Conservation (phyloP, 2,113 vertebrate species). For the Notothenia rossii region DNA sequence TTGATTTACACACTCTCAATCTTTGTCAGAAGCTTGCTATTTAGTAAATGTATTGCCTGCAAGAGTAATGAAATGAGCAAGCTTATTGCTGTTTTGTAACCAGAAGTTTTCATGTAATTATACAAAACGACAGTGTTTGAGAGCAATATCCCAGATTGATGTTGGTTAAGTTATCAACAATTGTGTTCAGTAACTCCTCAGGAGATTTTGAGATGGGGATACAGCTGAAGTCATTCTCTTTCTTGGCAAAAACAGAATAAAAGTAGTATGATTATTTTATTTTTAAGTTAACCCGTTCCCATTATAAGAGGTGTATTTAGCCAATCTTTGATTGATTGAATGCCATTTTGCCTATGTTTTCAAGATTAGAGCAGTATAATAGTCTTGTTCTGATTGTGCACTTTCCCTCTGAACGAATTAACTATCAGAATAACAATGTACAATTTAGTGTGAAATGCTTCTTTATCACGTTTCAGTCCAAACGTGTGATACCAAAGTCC, state of each 20-base stretch:
- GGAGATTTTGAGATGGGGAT: conserved; percentile 41
- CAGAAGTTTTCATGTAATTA: conserved; percentile 59
- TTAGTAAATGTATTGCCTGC: conserved; percentile 54
- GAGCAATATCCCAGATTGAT: conserved; percentile 39
- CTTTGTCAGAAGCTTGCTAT: conserved; percentile 49
- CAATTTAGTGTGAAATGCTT: conserved; percentile 4
- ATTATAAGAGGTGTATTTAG: conserved; percentile 22
- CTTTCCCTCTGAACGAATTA: not conserved
- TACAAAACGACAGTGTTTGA: conserved; percentile 33
- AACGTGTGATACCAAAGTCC: not conserved
- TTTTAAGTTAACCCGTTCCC: not conserved
- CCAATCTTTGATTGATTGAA: conserved; percentile 38
- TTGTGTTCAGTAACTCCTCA: conserved; percentile 13
- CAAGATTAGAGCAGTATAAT: conserved; percentile 3
- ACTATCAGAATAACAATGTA: conserved; percentile 18
- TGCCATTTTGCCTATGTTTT: conserved; percentile 12
- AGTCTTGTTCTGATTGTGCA: conserved; percentile 28
- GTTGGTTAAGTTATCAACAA: conserved; percentile 8
- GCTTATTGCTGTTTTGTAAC: conserved; percentile 54
- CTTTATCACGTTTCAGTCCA: conserved; percentile 1
- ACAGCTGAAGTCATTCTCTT: conserved; percentile 47
- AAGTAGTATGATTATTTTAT: not conserved
- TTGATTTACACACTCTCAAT: conserved; percentile 55
- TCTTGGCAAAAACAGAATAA: not conserved
- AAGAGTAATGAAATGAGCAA: conserved; percentile 54